Percentiles rank a stretch among this genome's conserved stretches.
phyloP scores from a whole-genome alignment of 2,888 invertebrate genomes.

The Zootermopsis nevadensis region DNA sequence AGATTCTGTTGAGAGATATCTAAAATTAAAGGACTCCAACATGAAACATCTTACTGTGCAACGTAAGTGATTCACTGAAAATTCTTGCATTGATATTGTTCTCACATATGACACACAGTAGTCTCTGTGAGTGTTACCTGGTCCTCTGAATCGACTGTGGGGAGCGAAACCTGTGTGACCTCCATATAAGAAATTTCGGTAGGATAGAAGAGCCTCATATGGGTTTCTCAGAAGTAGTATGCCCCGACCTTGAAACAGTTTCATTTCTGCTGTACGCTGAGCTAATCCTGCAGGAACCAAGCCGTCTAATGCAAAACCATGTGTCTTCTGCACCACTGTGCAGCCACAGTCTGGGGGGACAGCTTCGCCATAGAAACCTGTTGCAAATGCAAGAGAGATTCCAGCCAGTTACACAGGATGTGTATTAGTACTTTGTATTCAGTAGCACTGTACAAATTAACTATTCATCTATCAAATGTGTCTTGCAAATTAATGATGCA shows the following conservation, averaged over 20 bases:
- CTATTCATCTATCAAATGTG: no score
- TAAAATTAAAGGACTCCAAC: no score
- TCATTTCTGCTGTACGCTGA: slow-evolving; percentile 52
- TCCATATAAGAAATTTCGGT: slow-evolving; percentile 59
- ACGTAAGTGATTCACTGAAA: no score
- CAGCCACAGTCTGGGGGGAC: slow-evolving; percentile 57
- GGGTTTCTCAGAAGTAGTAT: slow-evolving; percentile 59
- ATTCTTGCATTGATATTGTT: no score
- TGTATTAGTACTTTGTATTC: no score
- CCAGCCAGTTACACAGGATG: no score
- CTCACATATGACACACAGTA: no score
- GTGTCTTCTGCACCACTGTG: slow-evolving; percentile 60
- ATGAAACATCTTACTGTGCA: no score
- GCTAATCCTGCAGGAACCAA: slow-evolving; percentile 51
- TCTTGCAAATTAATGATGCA: no score
- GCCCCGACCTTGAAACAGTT: slow-evolving; percentile 54
- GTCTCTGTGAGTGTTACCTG: slow-evolving; percentile 55
- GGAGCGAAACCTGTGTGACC: slow-evolving; percentile 59
- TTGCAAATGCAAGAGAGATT: no score
- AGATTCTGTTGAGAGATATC: no score
- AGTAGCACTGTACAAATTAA: no score
- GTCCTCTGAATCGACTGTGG: slow-evolving; percentile 57
- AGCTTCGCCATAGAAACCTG: slow-evolving; percentile 59
- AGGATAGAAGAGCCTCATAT: slow-evolving; percentile 59
- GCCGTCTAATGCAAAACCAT: slow-evolving; percentile 55